Conservation (phyloP, 2,888 invertebrate species). For the Hyles lineata region DNA sequence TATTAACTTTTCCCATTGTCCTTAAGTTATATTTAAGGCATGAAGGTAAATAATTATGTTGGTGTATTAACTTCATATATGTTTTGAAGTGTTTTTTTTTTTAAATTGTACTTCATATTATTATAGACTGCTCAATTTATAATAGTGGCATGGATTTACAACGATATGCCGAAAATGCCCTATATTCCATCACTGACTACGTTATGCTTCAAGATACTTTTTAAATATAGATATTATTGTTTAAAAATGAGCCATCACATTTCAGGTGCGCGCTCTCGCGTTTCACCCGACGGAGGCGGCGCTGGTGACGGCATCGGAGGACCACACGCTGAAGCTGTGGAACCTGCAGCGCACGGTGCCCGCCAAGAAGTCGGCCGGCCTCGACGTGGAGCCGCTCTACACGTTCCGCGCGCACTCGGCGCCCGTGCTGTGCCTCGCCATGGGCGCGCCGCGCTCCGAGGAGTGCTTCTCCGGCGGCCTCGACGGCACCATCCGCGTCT, state of each 20-base stretch:
- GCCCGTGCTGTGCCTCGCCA: constrained; percentile 96
- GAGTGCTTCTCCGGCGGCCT: constrained; percentile 98
- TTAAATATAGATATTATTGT: neutral
- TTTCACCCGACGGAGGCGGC: constrained; percentile 98
- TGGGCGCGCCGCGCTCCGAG: constrained; percentile 97
- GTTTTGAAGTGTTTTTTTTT: too few relatives aligned
- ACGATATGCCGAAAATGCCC: too few relatives aligned
- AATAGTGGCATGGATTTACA: too few relatives aligned
- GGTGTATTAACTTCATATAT: too few relatives aligned
- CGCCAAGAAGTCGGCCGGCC: constrained; percentile 97
- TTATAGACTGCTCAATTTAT: too few relatives aligned
- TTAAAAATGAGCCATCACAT: neutral
- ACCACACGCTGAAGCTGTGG: constrained; percentile 99
- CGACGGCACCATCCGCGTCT: constrained; percentile 97
- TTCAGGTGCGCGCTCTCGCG: constrained; percentile 92
- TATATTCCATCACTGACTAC: too few relatives aligned
- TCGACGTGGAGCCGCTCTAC: constrained; percentile 99
- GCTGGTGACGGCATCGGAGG: constrained; percentile 98
- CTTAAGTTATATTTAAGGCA: too few relatives aligned
- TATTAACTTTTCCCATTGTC: too few relatives aligned
- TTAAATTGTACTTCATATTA: too few relatives aligned
- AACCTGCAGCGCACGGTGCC: constrained; percentile 99
- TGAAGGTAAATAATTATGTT: too few relatives aligned
- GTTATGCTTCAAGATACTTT: too few relatives aligned
- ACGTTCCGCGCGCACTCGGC: constrained; percentile 98